Percentiles rank a stretch among this genome's conserved stretches.
These are phyloP conservation scores for Pogona vitticeps DNA, from an alignment of 2,113 vertebrate species.

Conservation along the genomic window DNA sequence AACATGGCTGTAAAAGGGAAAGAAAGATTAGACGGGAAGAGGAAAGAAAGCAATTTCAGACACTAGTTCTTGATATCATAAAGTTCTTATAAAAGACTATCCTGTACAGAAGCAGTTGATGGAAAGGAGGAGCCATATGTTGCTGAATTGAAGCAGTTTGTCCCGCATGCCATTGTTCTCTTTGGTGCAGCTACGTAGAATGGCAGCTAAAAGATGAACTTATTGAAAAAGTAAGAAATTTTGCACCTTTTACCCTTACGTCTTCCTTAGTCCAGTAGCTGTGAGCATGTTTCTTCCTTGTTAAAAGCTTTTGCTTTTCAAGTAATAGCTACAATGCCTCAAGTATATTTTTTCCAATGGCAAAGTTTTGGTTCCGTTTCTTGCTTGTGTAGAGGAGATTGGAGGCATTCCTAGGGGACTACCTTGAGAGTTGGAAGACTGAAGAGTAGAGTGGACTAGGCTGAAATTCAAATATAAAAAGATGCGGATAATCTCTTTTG, in stretches of 20 bases:
- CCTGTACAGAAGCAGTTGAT: no score
- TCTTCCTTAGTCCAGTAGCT: background rate
- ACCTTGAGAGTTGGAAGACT: background rate
- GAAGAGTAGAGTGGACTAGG: background rate
- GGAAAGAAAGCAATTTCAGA: no score
- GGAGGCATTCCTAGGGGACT: no score
- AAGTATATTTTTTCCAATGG: background rate
- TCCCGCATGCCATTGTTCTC: no score
- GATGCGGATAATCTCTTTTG: background rate
- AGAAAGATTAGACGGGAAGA: background rate
- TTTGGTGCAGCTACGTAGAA: background rate
- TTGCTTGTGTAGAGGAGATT: background rate
- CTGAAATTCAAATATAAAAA: background rate
- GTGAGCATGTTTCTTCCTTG: background rate
- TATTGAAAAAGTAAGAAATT: no score
- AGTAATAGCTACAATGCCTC: background rate
- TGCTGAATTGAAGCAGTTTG: no score
- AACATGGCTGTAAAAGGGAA: no score
- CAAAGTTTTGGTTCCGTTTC: background rate
- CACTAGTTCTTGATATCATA: no score
- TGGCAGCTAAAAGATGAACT: background rate
- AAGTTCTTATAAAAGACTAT: no score
- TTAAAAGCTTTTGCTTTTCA: background rate
- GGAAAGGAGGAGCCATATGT: no score
- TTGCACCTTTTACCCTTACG: background rate